Conservation (phyloP, 2,113 vertebrate species). For the Otis tarda region DNA sequence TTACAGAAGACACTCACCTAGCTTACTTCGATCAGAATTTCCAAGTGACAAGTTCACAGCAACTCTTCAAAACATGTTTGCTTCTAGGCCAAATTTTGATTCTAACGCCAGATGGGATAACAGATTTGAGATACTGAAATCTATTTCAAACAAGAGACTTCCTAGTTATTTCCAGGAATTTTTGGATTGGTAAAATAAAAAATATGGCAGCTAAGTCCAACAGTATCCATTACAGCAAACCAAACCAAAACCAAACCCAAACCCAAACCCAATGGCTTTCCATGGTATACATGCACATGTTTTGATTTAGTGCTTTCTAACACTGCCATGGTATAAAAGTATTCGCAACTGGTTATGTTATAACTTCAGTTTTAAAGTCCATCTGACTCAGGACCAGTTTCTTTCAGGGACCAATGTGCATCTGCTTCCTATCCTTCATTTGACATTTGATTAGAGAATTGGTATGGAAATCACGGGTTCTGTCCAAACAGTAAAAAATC, state of each 20-base stretch:
- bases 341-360: neutral
- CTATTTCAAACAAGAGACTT: neutral
- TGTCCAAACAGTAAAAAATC: neutral
- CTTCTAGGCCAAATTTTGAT: neutral
- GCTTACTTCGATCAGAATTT: neutral
- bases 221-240: neutral
- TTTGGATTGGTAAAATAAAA: neutral
- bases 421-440: neutral
- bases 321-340: neutral
- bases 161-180: neutral
- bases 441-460: neutral
- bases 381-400: neutral
- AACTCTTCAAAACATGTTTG: neutral
- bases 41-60: neutral
- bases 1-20: neutral
- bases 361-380: neutral
- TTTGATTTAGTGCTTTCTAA: neutral
- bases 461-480: neutral
- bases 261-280: neutral
- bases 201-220: neutral
- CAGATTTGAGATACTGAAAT: neutral
- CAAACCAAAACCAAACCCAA: no score
- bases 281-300: accelerated
- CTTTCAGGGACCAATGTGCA: neutral
- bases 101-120: neutral